Evolutionary conservation across 2,797 vertebrate genomes (phyloP).

Genomic region (Silurus lanzhouensis): DNA sequence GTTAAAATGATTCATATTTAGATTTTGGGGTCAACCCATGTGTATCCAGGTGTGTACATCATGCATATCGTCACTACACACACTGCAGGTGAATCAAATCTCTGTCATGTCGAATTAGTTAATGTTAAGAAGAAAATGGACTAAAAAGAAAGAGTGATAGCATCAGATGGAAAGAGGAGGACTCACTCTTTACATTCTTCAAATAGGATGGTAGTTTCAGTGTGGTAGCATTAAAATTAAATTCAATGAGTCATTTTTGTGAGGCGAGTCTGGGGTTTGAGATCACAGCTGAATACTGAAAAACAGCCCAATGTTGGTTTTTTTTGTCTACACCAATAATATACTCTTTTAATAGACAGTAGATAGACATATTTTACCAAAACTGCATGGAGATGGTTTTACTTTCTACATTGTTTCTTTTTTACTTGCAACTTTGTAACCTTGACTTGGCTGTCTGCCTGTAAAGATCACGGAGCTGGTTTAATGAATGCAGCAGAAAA

Average conservation of each 20-base stretch:
- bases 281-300: background rate
- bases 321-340: background rate
- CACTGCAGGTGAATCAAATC: constrained; percentile 69
- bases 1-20: too few species aligned
- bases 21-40: too few species aligned
- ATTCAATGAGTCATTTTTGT: background rate
- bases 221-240: background rate
- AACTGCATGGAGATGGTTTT: background rate
- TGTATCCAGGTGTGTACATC: too few species aligned
- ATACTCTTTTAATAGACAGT: background rate
- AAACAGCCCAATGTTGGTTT: background rate
- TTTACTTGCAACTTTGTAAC: background rate
- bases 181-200: constrained; percentile 38
- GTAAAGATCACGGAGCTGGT: background rate
- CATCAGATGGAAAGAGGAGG: constrained; percentile 41
- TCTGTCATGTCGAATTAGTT: constrained; percentile 67
- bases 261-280: background rate
- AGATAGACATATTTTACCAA: background rate
- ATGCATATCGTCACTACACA: constrained; percentile 52
- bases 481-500: constrained; percentile 15
- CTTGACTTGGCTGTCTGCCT: constrained; percentile 4
- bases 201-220: constrained; percentile 10
- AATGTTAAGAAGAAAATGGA: constrained; percentile 27
- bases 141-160: constrained; percentile 55
- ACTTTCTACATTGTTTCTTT: background rate